phyloP scores from a whole-genome alignment of 2,888 invertebrate genomes.

The Drosophila affinis region DNA sequence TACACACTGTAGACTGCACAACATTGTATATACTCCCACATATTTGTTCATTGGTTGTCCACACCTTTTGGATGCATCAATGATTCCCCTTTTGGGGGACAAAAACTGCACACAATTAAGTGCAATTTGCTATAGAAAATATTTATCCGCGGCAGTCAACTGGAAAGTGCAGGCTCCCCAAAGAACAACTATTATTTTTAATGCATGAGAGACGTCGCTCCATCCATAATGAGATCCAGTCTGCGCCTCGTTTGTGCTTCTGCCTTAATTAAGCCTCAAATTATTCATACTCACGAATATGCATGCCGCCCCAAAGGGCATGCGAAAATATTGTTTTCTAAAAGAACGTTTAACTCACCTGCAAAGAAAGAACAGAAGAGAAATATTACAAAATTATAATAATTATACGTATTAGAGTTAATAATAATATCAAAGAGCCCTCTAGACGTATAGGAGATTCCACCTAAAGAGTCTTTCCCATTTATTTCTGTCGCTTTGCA shows the following conservation, averaged over 20 bases:
- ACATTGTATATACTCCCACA: background rate
- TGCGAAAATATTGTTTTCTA: conserved; percentile 47
- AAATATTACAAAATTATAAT: conserved; percentile 63
- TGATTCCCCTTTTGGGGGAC: conserved; percentile 38
- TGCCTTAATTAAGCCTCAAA: conserved; percentile 55
- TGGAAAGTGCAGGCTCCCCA: conserved; percentile 57
- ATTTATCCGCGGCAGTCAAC: conserved; percentile 57
- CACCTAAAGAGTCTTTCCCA: background rate
- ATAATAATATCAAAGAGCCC: conserved; percentile 6
- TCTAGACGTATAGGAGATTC: too few relatives aligned
- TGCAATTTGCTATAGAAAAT: conserved; percentile 54
- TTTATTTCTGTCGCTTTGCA: background rate
- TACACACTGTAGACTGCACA: conserved; percentile 7
- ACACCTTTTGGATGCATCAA: conserved; percentile 53
- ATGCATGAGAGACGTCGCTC: conserved; percentile 34
- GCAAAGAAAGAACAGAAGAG: conserved; percentile 58
- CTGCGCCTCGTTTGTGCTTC: conserved; percentile 9
- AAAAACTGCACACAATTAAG: conserved; percentile 51
- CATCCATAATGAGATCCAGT: conserved; percentile 22
- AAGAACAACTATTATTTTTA: conserved; percentile 7
- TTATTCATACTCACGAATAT: conserved; percentile 67
- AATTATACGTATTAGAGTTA: conserved; percentile 44
- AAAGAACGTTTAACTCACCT: conserved; percentile 70
- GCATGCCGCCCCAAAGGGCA: conserved; percentile 46
- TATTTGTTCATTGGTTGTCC: conserved; percentile 9